These are phyloP conservation scores for Ianthella basta DNA, from an alignment of 37 sponge, comb jelly and placozoan genomes.

Conservation along the genomic window DNA sequence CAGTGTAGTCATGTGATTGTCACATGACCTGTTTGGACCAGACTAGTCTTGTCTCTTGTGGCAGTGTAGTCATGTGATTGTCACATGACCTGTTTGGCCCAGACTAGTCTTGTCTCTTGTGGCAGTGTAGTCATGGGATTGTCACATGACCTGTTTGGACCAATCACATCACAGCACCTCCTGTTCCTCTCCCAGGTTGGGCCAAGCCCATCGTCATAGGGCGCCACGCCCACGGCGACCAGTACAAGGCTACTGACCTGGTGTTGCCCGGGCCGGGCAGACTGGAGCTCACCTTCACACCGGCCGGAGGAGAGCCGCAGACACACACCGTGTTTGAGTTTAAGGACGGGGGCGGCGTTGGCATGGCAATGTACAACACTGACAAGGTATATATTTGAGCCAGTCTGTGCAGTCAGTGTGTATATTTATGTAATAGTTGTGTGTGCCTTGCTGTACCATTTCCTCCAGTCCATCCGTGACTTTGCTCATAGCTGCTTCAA, in stretches of 20 bases:
- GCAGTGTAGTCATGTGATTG: too few species aligned
- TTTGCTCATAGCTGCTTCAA: conserved; percentile 94
- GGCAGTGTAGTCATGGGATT: too few species aligned
- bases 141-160: too few species aligned
- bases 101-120: too few species aligned
- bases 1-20: too few species aligned
- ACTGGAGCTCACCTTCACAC: conserved; percentile 88
- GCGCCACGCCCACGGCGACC: conserved; percentile 95
- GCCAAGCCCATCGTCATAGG: conserved; percentile 95
- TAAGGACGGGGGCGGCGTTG: conserved; percentile 85
- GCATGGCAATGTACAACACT: conserved; percentile 98
- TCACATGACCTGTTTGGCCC: too few species aligned
- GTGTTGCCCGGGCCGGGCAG: conserved; percentile 93
- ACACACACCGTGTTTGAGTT: conserved; percentile 76
- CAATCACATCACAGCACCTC: too few species aligned
- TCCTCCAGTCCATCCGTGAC: conserved; percentile 78
- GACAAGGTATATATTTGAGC: conserved; percentile 71
- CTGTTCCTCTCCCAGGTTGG: conserved; percentile 64
- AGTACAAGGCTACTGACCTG: conserved; percentile 98
- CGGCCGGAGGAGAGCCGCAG: conserved; percentile 71
- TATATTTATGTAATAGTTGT: too few species aligned
- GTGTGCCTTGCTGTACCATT: neutral
- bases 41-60: too few species aligned
- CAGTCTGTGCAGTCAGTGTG: neutral
- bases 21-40: too few species aligned